phyloP scores from a whole-genome alignment of 1,140 invertebrate species.

The Acromyrmex echinatior region DNA sequence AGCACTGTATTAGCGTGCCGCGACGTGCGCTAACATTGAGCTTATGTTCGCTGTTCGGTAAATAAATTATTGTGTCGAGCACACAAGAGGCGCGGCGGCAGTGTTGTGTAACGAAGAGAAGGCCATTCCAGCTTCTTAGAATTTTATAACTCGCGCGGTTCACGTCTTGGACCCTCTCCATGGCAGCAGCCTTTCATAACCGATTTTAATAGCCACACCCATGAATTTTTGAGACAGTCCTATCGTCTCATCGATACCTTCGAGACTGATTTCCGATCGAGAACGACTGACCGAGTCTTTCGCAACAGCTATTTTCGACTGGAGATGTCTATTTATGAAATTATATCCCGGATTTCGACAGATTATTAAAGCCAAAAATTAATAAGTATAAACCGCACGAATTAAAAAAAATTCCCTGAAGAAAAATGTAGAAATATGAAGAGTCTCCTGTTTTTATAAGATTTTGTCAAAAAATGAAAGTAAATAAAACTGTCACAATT shows the following conservation, averaged over 20 bases:
- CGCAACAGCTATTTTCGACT: slow-evolving; percentile 19
- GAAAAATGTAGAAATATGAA: neutral
- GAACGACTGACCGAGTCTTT: slow-evolving; percentile 37
- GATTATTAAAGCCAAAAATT: neutral
- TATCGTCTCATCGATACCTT: slow-evolving; percentile 47
- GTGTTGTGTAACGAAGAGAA: slow-evolving; percentile 71
- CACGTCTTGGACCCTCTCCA: slow-evolving; percentile 33
- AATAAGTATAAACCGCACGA: neutral
- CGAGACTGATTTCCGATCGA: slow-evolving; percentile 15
- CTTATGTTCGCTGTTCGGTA: slow-evolving; percentile 75
- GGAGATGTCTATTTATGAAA: neutral
- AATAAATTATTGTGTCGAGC: slow-evolving; percentile 82
- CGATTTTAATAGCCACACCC: slow-evolving; percentile 61
- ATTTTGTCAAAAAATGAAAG: no score
- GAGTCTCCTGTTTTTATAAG: no score
- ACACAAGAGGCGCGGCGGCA: slow-evolving; percentile 73
- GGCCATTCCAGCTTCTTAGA: slow-evolving; percentile 60
- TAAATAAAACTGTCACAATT: neutral
- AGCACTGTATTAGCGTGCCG: slow-evolving; percentile 50
- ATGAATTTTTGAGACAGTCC: slow-evolving; percentile 55
- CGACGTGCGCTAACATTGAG: slow-evolving; percentile 46
- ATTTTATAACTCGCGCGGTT: slow-evolving; percentile 42
- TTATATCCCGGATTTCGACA: neutral
- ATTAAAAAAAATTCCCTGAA: neutral
- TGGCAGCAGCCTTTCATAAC: slow-evolving; percentile 38